phyloP scores from a whole-genome alignment of 2,797 vertebrate genomes.

The Psittacula echo region DNA sequence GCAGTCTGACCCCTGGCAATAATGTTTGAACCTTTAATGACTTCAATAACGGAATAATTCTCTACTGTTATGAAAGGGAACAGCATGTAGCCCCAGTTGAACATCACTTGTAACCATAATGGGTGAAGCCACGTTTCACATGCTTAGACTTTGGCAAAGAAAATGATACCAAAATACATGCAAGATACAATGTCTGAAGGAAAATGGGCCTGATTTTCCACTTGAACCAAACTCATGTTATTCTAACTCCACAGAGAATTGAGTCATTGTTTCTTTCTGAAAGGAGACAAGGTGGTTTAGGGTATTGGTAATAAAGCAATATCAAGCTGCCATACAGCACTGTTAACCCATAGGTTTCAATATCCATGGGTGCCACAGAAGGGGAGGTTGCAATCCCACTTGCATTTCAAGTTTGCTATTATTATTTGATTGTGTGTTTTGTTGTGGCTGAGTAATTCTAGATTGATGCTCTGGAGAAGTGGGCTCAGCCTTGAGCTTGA shows the following conservation, averaged over 20 bases:
- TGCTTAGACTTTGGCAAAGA: neutral
- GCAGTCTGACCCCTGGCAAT: slow-evolving; percentile 9
- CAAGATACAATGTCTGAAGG: neutral
- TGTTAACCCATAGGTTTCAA: neutral
- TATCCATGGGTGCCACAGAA: neutral
- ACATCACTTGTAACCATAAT: neutral
- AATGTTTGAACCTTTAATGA: neutral
- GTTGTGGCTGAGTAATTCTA: neutral
- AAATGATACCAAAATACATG: neutral
- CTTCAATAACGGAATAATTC: neutral
- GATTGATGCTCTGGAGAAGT: neutral
- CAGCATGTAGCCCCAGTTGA: neutral
- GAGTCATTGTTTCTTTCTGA: neutral
- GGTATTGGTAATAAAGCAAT: neutral
- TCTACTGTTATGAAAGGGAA: neutral
- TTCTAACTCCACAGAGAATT: neutral
- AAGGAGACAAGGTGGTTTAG: neutral
- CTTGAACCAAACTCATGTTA: neutral
- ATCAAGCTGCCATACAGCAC: neutral
- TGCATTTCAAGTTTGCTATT: neutral
- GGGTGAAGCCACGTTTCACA: neutral
- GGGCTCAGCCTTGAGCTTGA: neutral
- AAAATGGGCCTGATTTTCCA: neutral
- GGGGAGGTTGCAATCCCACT: neutral
- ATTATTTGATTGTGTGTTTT: neutral